Percentiles rank a stretch among this genome's conserved stretches.
phyloP scores from a whole-genome alignment of 2,888 invertebrate species.

The Scaptomyza caliginosa region DNA sequence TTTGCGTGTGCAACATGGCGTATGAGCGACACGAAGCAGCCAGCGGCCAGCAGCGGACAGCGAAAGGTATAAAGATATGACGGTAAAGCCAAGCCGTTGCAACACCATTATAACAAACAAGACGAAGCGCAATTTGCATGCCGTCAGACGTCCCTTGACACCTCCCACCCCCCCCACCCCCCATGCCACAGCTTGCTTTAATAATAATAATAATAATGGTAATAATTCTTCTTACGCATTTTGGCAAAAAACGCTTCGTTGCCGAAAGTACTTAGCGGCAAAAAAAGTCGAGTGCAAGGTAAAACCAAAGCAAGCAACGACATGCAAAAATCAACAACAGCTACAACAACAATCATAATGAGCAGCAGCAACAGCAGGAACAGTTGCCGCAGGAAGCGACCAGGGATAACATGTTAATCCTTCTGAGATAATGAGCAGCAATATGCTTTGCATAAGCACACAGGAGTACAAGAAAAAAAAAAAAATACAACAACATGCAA shows the following conservation, averaged over 20 bases:
- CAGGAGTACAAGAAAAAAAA: background rate
- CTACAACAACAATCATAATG: constrained; percentile 28
- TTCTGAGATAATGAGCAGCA: constrained; percentile 75
- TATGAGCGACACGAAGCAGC: constrained; percentile 56
- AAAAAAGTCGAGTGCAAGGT: constrained; percentile 16
- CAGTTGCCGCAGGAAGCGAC: constrained; percentile 32
- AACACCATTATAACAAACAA: constrained; percentile 39
- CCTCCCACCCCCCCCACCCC: background rate
- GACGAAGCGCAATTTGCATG: constrained; percentile 63
- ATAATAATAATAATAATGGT: constrained; percentile 24
- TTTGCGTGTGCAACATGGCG: constrained; percentile 62
- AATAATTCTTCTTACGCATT: constrained; percentile 70
- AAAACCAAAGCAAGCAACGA: constrained; percentile 51
- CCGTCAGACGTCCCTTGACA: constrained; percentile 31
- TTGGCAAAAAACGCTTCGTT: constrained; percentile 25
- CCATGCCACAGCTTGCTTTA: background rate
- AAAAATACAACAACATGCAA: background rate
- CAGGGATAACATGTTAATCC: constrained; percentile 75
- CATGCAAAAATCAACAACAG: constrained; percentile 62
- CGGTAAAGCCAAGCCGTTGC: constrained; percentile 37
- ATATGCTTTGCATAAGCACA: constrained; percentile 44
- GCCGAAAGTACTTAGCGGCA: constrained; percentile 38
- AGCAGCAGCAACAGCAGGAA: constrained; percentile 10
- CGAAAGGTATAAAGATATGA: constrained; percentile 3
- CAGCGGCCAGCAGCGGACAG: constrained; percentile 16